phyloP scores from a whole-genome alignment of 2,113 vertebrate species.

The Lasiurus borealis region DNA sequence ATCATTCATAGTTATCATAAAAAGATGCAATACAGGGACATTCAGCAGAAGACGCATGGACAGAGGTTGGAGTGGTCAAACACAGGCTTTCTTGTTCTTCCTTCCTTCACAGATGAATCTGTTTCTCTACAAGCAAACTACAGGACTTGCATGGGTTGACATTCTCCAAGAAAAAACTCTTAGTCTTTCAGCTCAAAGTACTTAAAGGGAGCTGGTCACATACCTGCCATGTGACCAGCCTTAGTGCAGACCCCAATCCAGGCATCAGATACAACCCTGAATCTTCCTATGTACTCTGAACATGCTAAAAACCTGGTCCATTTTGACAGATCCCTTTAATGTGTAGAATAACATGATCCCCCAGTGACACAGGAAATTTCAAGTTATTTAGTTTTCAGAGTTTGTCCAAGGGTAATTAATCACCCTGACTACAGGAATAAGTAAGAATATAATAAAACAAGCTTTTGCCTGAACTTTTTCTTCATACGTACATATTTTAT shows the following conservation, averaged over 20 bases:
- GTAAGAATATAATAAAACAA: background rate
- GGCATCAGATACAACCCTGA: background rate
- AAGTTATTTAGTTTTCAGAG: background rate
- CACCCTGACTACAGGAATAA: background rate
- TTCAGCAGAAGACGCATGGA: background rate
- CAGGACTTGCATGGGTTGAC: background rate
- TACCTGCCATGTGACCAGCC: background rate
- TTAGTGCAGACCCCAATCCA: fast-evolving
- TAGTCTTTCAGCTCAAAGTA: background rate
- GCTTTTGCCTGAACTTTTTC: background rate
- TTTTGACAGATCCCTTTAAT: background rate
- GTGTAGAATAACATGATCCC: background rate
- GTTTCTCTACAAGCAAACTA: background rate
- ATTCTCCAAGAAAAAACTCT: background rate
- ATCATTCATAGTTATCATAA: too few species aligned
- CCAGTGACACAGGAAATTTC: background rate
- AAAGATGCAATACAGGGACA: background rate
- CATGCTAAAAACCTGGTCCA: background rate
- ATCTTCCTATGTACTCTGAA: background rate
- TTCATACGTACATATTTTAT: background rate
- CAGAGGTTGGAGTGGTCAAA: background rate
- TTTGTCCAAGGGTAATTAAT: background rate
- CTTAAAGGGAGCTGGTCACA: background rate
- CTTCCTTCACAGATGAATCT: fast-evolving
- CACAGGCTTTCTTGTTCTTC: background rate